Conservation (phyloP, 2,888 invertebrate genomes). For the Perizoma flavofasciatum region DNA sequence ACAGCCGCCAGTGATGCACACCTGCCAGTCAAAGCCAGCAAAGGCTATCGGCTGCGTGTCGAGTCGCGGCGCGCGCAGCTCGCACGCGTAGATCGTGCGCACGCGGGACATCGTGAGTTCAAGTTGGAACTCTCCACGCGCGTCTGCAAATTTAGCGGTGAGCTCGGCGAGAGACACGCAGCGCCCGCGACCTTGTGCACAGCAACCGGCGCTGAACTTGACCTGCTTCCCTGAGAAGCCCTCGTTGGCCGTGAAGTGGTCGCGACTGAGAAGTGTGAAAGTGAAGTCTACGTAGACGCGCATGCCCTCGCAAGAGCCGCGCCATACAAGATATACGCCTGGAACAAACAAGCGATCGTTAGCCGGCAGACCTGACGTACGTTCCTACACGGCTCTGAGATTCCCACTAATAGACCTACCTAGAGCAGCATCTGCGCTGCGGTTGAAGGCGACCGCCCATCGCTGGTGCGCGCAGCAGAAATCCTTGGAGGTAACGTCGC, state of each 20-base stretch:
- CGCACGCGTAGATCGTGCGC: slow-evolving; percentile 89
- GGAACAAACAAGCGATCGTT: slow-evolving; percentile 58
- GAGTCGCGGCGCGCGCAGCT: slow-evolving; percentile 85
- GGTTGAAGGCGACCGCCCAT: slow-evolving; percentile 92
- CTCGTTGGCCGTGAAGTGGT: slow-evolving; percentile 93
- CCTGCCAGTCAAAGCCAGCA: slow-evolving; percentile 93
- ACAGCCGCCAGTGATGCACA: slow-evolving; percentile 85
- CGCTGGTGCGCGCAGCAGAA: slow-evolving; percentile 92
- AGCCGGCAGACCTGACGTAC: background rate
- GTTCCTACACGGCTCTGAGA: background rate
- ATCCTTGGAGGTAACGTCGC: slow-evolving; percentile 92
- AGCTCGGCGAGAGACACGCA: slow-evolving; percentile 89
- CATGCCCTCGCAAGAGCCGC: slow-evolving; percentile 89
- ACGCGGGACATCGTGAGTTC: slow-evolving; percentile 91
- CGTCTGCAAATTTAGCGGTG: slow-evolving; percentile 89
- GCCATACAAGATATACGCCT: slow-evolving; percentile 91
- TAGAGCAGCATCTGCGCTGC: slow-evolving; percentile 87
- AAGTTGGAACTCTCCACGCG: slow-evolving; percentile 91
- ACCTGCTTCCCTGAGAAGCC: slow-evolving; percentile 91
- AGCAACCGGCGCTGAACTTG: slow-evolving; percentile 86
- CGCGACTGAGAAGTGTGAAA: slow-evolving; percentile 90
- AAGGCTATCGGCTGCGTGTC: slow-evolving; percentile 86
- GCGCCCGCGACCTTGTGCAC: slow-evolving; percentile 89
- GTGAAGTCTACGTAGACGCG: slow-evolving; percentile 91
- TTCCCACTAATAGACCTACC: slow-evolving; percentile 41